A percentile compares a stretch with the other conserved stretches of the same genome.
Evolutionary conservation across 2,797 vertebrate species (phyloP).

Genomic region (Phylloscopus collybita): DNA sequence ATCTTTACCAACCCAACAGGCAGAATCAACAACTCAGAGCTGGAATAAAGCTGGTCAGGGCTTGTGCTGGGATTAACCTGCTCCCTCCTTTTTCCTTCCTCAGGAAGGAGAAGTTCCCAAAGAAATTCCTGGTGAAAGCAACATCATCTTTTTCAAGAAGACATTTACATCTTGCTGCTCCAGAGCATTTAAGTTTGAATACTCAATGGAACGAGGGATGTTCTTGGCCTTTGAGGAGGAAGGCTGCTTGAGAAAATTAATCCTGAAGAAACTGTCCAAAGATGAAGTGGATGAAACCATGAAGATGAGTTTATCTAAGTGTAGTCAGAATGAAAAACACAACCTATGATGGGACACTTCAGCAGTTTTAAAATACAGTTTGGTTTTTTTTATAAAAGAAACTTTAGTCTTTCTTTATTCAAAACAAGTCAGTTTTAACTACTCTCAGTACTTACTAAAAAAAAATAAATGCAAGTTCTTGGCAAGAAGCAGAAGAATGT

Average conservation of each 20-base stretch:
- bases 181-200: constrained; percentile 62
- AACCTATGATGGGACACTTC: background rate
- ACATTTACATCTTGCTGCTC: background rate
- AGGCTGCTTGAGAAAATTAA: constrained; percentile 7
- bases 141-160: constrained; percentile 63
- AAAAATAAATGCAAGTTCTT: background rate
- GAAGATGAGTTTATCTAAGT: background rate
- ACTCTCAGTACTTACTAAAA: background rate
- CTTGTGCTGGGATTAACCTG: background rate
- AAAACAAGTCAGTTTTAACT: background rate
- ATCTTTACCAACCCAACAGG: rapidly evolving
- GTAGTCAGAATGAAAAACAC: background rate
- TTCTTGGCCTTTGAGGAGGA: constrained; percentile 65
- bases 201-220: constrained; percentile 44
- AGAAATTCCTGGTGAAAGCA: constrained; percentile 38
- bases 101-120: constrained; percentile 61
- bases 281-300: constrained; percentile 65
- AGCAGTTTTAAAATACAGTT: background rate
- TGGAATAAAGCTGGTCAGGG: background rate
- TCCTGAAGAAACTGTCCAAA: constrained; percentile 41
- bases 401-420: background rate
- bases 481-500: background rate
- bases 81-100: background rate
- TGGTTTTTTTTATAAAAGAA: background rate
- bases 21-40: background rate